Evolutionary conservation across 2,797 vertebrate species (phyloP).

Genomic region (Hydrophis major): DNA sequence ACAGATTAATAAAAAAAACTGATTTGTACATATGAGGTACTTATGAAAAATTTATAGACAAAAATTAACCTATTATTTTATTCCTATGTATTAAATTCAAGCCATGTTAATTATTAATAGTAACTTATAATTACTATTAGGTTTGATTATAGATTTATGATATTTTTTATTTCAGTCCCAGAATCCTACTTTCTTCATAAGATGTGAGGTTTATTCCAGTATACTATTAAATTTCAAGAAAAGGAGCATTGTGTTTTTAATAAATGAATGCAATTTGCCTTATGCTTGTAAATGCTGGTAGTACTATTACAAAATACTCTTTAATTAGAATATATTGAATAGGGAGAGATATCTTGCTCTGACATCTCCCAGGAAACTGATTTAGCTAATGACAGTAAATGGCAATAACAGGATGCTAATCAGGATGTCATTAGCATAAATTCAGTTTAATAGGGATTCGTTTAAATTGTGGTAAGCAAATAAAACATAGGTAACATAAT

Average conservation of each 20-base stretch:
- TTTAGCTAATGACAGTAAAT: conserved; percentile 20
- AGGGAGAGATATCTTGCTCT: conserved; percentile 16
- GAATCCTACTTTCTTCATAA: neutral
- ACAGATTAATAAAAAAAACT: neutral
- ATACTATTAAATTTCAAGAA: neutral
- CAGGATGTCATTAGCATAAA: conserved; percentile 20
- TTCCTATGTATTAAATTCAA: neutral
- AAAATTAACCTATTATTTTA: neutral
- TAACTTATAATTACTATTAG: neutral
- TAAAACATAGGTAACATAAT: conserved; percentile 30
- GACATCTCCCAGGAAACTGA: conserved; percentile 36
- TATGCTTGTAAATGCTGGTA: neutral
- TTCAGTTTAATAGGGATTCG: conserved; percentile 11
- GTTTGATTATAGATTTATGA: neutral
- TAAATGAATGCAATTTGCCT: neutral
- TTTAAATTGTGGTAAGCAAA: conserved; percentile 37
- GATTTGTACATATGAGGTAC: neutral
- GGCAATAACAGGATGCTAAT: conserved; percentile 28
- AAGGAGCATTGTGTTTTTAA: neutral
- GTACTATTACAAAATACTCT: conserved; percentile 18
- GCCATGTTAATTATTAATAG: neutral
- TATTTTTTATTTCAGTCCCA: neutral
- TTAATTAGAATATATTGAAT: conserved; percentile 3
- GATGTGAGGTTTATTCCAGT: neutral
- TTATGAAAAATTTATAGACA: neutral